These are phyloP conservation scores for Cryptophagus acutangulus DNA, from an alignment of 2,888 invertebrate genomes.

Conservation along the genomic window DNA sequence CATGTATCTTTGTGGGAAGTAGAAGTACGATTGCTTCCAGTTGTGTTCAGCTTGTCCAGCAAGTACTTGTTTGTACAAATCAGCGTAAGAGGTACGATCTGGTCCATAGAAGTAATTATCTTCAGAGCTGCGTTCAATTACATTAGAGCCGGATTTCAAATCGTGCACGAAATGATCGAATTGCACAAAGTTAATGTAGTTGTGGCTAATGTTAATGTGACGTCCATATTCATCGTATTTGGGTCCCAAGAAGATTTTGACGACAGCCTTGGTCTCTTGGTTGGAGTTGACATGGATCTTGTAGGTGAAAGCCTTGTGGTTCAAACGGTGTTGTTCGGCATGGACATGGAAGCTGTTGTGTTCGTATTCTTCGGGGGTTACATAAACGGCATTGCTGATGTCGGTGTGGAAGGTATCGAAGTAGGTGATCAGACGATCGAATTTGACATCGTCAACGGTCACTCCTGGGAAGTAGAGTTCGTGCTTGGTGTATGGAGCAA, in stretches of 20 bases:
- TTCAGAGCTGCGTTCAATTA: conserved; percentile 61
- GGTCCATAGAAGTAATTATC: conserved; percentile 60
- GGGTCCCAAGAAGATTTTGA: conserved; percentile 66
- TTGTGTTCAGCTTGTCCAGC: conserved; percentile 50
- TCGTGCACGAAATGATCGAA: conserved; percentile 58
- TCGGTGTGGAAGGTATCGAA: conserved; percentile 63
- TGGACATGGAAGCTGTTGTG: conserved; percentile 49
- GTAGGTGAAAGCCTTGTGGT: conserved; percentile 64
- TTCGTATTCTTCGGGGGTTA: conserved; percentile 48
- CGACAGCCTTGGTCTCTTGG: conserved; percentile 53
- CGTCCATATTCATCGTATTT: conserved; percentile 59
- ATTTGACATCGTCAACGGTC: conserved; percentile 55
- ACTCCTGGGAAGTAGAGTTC: conserved; percentile 58
- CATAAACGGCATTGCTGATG: conserved; percentile 54
- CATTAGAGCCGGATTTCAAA: conserved; percentile 60
- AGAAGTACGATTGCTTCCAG: conserved; percentile 56
- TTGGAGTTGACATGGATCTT: conserved; percentile 58
- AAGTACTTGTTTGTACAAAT: conserved; percentile 60
- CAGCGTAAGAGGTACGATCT: conserved; percentile 61
- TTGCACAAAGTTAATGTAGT: conserved; percentile 57
- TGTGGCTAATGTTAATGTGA: conserved; percentile 52
- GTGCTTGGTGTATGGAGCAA: conserved; percentile 58
- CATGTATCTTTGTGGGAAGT: conserved; percentile 64
- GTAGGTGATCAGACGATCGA: conserved; percentile 64
- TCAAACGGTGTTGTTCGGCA: conserved; percentile 64